These are phyloP conservation scores for Zaprionus camerounensis DNA, from an alignment of 1,140 invertebrate genomes.

Conservation along the genomic window DNA sequence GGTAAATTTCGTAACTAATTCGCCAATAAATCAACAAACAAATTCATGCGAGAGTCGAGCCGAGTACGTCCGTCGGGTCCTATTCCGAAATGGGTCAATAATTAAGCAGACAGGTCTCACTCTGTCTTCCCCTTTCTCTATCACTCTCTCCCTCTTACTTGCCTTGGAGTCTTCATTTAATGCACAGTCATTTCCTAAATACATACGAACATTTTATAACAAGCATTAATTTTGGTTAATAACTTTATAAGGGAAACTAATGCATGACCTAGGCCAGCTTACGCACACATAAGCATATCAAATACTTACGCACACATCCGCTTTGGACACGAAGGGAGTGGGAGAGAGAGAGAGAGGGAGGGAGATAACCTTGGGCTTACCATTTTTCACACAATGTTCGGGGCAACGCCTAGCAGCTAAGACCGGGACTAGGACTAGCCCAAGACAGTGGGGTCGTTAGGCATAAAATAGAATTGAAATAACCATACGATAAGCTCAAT, in stretches of 20 bases:
- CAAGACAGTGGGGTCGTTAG: constrained; percentile 42
- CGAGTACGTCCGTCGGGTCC: constrained; percentile 1
- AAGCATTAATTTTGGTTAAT: constrained; percentile 81
- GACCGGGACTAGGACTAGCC: constrained; percentile 26
- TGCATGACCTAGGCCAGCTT: constrained; percentile 39
- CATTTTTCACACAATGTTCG: constrained; percentile 78
- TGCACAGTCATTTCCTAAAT: constrained; percentile 74
- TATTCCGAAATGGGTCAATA: constrained; percentile 3
- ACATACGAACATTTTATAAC: constrained; percentile 72
- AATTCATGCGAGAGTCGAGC: not conserved
- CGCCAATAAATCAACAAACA: not conserved
- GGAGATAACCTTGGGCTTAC: constrained; percentile 52
- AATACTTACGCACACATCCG: constrained; percentile 30
- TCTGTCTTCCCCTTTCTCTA: not conserved
- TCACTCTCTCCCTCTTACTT: not conserved
- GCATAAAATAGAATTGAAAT: constrained; percentile 83
- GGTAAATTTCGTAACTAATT: constrained; percentile 1
- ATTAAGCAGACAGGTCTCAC: constrained; percentile 10
- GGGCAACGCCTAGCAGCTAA: constrained; percentile 30
- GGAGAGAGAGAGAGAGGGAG: not conserved
- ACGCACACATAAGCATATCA: constrained; percentile 44
- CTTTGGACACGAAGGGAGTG: not conserved
- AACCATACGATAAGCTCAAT: constrained; percentile 83
- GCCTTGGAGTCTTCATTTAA: constrained; percentile 50
- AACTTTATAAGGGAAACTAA: constrained; percentile 77